Evolutionary conservation across 2,113 vertebrate genomes (phyloP), one percentile per base, ranked within the genome.

Genomic region (Cranoglanis bouderius): DNA sequence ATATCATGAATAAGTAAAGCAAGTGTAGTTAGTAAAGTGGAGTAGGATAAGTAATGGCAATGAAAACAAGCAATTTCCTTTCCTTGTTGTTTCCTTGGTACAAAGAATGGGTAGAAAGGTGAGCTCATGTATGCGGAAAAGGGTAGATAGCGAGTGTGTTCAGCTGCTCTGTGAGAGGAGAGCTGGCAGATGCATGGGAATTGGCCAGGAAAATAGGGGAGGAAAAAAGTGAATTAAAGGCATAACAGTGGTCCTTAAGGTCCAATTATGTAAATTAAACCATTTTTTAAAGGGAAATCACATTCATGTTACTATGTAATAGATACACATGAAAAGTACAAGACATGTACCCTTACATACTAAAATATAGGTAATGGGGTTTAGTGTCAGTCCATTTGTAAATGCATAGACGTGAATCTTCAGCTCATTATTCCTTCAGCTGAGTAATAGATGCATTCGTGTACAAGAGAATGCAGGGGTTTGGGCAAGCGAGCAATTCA

Each of bases 191-290:
- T 53, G 49, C 29, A 7, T 80, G 77, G 77, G 46, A 80, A 80
- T 80, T 53, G 43, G 77, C 46, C 77, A 80, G 53, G 77, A 80
- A 80, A 53, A 80, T 32, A 32, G 46, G 29, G 77, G 29, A 53
- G 46, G 19, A 32, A 32, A 78, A 40, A 53, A 19, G 29, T 29
- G 18, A 80, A 53, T 51, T 53, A 53, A 80, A 53, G 29, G 14
- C 13, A 49, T 49, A 53, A 53, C 46, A 53, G 46, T 53, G 18
- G 14, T 53, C 46, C 49, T 80, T 53, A 3, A 53, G 78, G 78
- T 55, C 78, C n/a, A 21, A 53, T 55, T 53, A 53, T 55, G 49
- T 18, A 55, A 81, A 32, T 81, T 19, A 55, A 81, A 81, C 6
- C 26, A 80, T 49, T 80, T 49, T 80, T 51, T n/a, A 53, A n/a